These are phyloP conservation scores for Eupithecia tripunctaria DNA, from an alignment of 2,888 invertebrate species.

Conservation along the genomic window DNA sequence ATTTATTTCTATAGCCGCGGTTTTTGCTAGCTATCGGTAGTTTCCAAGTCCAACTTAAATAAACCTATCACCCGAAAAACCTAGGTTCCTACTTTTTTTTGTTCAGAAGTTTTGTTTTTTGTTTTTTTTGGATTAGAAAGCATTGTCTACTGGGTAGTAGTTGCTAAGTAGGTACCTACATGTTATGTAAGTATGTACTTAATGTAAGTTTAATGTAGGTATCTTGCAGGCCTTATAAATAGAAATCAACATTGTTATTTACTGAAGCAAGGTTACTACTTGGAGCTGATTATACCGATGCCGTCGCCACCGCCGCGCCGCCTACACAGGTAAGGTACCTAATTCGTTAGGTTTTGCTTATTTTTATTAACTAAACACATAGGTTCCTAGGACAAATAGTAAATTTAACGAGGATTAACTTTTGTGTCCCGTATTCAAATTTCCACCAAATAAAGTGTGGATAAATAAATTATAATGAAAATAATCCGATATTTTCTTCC, in stretches of 20 bases:
- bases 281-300: background rate
- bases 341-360: conserved; percentile 7
- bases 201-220: background rate
- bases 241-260: background rate
- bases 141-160: background rate
- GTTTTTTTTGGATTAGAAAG: background rate
- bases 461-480: background rate
- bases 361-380: background rate
- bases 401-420: background rate
- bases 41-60: background rate
- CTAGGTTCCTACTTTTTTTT: too few relatives aligned
- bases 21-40: too few relatives aligned
- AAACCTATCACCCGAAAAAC: background rate
- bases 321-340: conserved; percentile 7
- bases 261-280: conserved; percentile 8
- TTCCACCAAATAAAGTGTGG: background rate
- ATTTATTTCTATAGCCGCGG: too few relatives aligned
- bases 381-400: background rate
- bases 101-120: background rate
- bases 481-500: conserved; percentile 9
- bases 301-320: background rate
- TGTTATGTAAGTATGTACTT: too few relatives aligned
- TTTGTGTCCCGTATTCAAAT: background rate
- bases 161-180: too few relatives aligned
- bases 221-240: background rate